phyloP scores from a whole-genome alignment of 2,888 invertebrate species.

The Podotricha telesiphe region DNA sequence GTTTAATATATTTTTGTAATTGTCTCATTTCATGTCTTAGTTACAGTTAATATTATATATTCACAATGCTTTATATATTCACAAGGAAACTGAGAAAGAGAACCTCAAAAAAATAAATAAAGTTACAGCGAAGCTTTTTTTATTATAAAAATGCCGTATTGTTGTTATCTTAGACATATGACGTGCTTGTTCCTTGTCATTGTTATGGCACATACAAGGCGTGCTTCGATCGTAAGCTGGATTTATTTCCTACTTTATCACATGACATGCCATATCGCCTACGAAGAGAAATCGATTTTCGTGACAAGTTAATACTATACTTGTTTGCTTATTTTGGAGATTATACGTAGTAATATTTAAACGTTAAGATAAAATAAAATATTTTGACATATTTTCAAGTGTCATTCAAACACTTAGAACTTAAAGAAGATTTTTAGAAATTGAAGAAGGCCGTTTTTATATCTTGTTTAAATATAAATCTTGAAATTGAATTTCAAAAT shows the following conservation, averaged over 20 bases:
- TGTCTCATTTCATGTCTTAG: too few relatives aligned
- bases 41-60: too few relatives aligned
- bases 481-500: too few relatives aligned
- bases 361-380: too few relatives aligned
- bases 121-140: neutral
- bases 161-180: neutral
- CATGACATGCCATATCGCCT: slow-evolving; percentile 4
- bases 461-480: too few relatives aligned
- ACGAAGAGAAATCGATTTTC: slow-evolving; percentile 23
- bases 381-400: too few relatives aligned
- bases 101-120: neutral
- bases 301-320: slow-evolving; percentile 20
- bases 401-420: too few relatives aligned
- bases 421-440: too few relatives aligned
- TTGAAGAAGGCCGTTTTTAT: too few relatives aligned
- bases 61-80: too few relatives aligned
- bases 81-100: neutral
- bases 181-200: slow-evolving; percentile 15
- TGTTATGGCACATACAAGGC: slow-evolving; percentile 9
- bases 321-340: neutral
- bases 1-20: too few relatives aligned
- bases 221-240: slow-evolving; percentile 7
- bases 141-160: neutral
- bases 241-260: slow-evolving; percentile 19
- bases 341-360: too few relatives aligned